Base-by-base conservation (phyloP, 2,113 vertebrate species). In the Oncorhynchus nerka region DNA sequence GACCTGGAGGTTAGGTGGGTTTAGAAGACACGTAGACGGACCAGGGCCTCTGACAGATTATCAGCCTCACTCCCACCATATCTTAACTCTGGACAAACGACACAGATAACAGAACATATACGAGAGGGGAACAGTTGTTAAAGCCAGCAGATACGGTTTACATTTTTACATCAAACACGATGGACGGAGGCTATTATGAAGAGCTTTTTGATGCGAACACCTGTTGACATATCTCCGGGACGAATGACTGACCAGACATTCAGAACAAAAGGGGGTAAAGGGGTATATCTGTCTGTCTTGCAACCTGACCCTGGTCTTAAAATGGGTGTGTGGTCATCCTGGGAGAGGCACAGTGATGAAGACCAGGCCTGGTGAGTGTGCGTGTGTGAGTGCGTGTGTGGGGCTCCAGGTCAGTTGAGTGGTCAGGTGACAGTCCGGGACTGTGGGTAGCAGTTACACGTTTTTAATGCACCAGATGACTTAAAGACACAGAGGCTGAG, bases 201-300 rank as follows among this genome's bases (percentile, higher is more conserved):
- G 39, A 34, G 64, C 39, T 64, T 72, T 86, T 79, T 84, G 80
- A 84, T 78, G 75, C 76, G 39, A 77, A 67, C 74, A 83, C 76
- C 76, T 78, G 81, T 64, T 74, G 70, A 79, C 24, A 59, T 62
- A 49, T 79, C 57, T 71, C 77, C 8, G 69, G 69, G 20, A 70
- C 70, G 70, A 65, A 73, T 28, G 39, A 45, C 39, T 32, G 68
- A 70, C 77, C 73, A 67, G 39, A 73, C 57, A 30, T 62, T 70
- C 64, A 34, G 16, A 55, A 20, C 22, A 73, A 0, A 59, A 66
- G 6, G 68, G 57, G 45, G 77, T n/a, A 75, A 70, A 77, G 51
- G 39, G 32, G 45, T 39, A 30, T 75, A 59, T 75, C n/a, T 51
- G 32, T 9, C 13, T 77, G 16, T 67, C 11, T 16, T 30, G 57